These are phyloP conservation scores for Callimorpha dominula DNA, from an alignment of 2,888 invertebrate genomes.

Conservation along the genomic window DNA sequence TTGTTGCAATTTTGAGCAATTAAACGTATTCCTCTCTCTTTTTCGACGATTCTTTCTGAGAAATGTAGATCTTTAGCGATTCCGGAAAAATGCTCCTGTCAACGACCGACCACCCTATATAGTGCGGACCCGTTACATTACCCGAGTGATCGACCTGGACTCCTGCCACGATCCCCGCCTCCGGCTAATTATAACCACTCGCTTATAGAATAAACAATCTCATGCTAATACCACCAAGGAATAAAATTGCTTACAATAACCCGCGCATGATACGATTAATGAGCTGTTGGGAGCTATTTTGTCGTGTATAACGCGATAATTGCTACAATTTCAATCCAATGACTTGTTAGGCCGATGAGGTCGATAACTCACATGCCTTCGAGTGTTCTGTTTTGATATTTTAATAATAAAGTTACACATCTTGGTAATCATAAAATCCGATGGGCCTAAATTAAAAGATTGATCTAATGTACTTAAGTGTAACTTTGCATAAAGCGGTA, in stretches of 20 bases:
- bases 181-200: conserved; percentile 77
- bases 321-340: conserved; percentile 58
- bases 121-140: conserved; percentile 77
- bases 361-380: conserved; percentile 50
- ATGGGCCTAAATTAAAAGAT: conserved; percentile 20
- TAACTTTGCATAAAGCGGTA: conserved; percentile 32
- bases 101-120: conserved; percentile 81
- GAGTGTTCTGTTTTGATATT: conserved; percentile 23
- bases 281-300: conserved; percentile 60
- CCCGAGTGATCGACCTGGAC: conserved; percentile 85
- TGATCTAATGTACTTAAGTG: conserved; percentile 35
- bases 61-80: conserved; percentile 66
- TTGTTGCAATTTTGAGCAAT: conserved; percentile 33
- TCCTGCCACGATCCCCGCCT: conserved; percentile 79
- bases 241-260: conserved; percentile 64
- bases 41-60: conserved; percentile 39
- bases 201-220: conserved; percentile 69
- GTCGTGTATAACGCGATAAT: conserved; percentile 61
- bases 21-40: conserved; percentile 41
- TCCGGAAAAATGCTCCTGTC: conserved; percentile 78
- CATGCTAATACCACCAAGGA: conserved; percentile 69
- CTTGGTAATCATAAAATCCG: conserved; percentile 3
- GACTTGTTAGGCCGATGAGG: conserved; percentile 54
- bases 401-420: conserved; percentile 4
- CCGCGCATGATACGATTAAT: conserved; percentile 56